phyloP scores from a whole-genome alignment of 2,888 invertebrate genomes.

The Tetropium fuscum region DNA sequence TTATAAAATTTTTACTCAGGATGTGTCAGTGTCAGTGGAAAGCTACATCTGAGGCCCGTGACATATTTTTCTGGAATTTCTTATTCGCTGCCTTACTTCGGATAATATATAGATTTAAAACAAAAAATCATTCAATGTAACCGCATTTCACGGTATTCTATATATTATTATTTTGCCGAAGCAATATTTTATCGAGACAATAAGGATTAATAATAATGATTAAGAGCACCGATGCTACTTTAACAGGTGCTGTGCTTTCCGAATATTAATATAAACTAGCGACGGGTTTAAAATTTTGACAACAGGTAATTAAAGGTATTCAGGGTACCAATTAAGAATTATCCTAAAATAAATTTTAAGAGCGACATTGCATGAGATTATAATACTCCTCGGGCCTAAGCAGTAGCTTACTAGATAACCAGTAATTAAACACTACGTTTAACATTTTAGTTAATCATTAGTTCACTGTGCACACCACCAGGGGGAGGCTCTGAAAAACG shows the following conservation, averaged over 20 bases:
- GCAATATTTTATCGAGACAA: neutral
- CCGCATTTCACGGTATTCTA: no score
- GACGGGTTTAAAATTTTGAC: conserved; percentile 48
- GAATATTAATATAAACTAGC: conserved; percentile 50
- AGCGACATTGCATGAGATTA: conserved; percentile 45
- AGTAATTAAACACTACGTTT: conserved; percentile 60
- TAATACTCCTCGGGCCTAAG: conserved; percentile 50
- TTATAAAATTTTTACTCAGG: no score
- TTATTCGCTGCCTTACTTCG: no score
- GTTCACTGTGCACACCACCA: conserved; percentile 61
- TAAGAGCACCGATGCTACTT: neutral
- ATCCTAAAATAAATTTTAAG: conserved; percentile 59
- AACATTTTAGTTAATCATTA: conserved; percentile 62
- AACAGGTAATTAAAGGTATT: conserved; percentile 56
- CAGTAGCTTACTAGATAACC: conserved; percentile 60
- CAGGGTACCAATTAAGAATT: conserved; percentile 63
- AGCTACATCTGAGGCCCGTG: no score
- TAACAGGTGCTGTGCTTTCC: neutral
- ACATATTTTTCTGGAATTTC: no score
- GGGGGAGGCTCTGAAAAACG: conserved; percentile 45
- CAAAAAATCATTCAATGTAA: no score
- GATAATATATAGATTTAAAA: no score
- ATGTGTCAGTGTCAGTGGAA: no score
- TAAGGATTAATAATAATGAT: neutral
- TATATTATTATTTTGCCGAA: neutral